Conservation (phyloP, 2,113 vertebrate genomes). For the Clarias magur region DNA sequence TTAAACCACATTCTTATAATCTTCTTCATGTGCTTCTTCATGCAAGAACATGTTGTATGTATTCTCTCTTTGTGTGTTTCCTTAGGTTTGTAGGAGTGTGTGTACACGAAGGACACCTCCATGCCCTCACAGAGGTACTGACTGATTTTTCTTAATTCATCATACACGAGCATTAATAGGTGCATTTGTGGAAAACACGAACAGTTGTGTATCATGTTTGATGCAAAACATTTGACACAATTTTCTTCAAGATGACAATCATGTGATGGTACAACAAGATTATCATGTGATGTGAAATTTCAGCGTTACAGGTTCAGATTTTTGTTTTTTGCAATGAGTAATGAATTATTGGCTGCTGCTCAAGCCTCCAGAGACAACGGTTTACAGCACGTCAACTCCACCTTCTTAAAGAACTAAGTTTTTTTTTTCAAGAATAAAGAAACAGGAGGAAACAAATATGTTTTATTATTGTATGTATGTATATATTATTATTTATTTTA, state of each 20-base stretch:
- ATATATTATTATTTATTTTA: no score
- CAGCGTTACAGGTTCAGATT: neutral
- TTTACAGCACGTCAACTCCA: neutral
- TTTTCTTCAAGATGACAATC: no score
- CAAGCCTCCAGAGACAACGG: no score
- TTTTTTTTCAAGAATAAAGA: neutral
- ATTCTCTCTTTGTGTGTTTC: neutral
- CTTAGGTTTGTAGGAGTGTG: slow-evolving; percentile 92
- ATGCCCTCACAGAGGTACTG: slow-evolving; percentile 88
- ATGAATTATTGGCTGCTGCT: neutral
- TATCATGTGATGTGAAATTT: neutral
- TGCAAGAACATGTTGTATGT: slow-evolving; percentile 41
- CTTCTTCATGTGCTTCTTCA: slow-evolving; percentile 10
- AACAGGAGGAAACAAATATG: no score
- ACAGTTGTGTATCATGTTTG: neutral
- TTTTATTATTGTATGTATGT: no score
- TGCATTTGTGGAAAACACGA: neutral
- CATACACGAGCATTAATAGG: neutral
- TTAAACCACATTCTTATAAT: neutral
- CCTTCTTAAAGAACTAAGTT: neutral
- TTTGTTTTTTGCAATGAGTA: neutral
- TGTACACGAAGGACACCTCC: slow-evolving; percentile 92
- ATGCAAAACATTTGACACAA: neutral
- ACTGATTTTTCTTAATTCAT: neutral
- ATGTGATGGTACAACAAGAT: neutral